phyloP scores from a whole-genome alignment of 2,888 invertebrate genomes.

The Noctua janthina region DNA sequence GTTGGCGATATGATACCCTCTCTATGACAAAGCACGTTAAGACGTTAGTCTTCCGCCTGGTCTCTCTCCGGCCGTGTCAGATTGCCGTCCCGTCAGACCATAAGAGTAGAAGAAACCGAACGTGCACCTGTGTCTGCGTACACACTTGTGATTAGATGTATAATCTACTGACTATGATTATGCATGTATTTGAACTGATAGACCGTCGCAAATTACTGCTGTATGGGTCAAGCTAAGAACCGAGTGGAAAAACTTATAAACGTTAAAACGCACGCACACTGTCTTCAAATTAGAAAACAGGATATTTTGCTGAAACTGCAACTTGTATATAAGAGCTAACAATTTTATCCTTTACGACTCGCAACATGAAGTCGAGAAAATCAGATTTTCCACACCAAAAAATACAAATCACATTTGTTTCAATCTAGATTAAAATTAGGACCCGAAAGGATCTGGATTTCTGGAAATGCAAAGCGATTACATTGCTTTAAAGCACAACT shows the following conservation, averaged over 20 bases:
- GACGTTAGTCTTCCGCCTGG: no score
- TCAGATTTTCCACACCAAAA: slow-evolving; percentile 1
- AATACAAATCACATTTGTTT: slow-evolving; percentile 29
- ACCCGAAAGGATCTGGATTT: slow-evolving; percentile 2
- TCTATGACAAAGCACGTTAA: no score
- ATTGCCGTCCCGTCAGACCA: no score
- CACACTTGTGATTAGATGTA: no score
- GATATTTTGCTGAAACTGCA: not conserved
- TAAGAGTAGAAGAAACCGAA: no score
- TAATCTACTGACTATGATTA: no score
- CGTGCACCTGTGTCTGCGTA: no score
- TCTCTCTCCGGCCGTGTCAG: no score
- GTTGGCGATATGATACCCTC: no score
- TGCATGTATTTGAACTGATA: not conserved
- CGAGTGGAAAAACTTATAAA: not conserved
- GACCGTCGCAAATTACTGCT: not conserved
- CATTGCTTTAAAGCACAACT: slow-evolving; percentile 12
- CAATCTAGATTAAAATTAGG: slow-evolving; percentile 41
- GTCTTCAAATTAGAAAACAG: not conserved
- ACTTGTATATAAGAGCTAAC: not conserved
- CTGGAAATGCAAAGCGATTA: slow-evolving; percentile 30
- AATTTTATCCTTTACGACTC: not conserved
- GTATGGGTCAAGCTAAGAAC: not conserved
- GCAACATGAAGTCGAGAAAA: not conserved
- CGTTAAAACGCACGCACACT: not conserved